These are phyloP conservation scores for Popillia japonica DNA, from an alignment of 1,140 invertebrate species.

Conservation along the genomic window DNA sequence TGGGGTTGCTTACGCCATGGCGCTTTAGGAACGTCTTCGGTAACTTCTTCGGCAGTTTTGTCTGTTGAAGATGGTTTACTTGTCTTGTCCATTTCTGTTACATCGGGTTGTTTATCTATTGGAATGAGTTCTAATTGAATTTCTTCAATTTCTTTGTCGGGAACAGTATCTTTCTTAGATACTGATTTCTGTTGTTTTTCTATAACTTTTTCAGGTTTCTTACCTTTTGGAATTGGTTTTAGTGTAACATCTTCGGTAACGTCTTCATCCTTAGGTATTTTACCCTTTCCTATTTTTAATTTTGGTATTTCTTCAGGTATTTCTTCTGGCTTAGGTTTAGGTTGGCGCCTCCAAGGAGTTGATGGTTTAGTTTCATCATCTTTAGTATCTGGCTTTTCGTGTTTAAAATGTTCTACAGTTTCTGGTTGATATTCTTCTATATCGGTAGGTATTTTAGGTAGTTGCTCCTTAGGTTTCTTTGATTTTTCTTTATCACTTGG, in stretches of 20 bases:
- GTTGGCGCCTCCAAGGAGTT: slow-evolving; percentile 53
- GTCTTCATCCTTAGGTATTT: slow-evolving; percentile 57
- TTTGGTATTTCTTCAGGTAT: slow-evolving; percentile 49
- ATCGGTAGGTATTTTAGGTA: slow-evolving; percentile 41
- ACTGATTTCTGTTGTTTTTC: slow-evolving; percentile 60
- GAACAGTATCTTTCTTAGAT: slow-evolving; percentile 55
- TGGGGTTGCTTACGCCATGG: slow-evolving; percentile 55
- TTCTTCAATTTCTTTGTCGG: slow-evolving; percentile 47
- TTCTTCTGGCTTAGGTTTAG: slow-evolving; percentile 53
- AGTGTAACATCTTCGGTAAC: slow-evolving; percentile 59
- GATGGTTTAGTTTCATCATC: slow-evolving; percentile 47
- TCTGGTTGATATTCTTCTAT: slow-evolving; percentile 53
- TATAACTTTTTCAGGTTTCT: slow-evolving; percentile 57
- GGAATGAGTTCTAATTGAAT: slow-evolving; percentile 50
- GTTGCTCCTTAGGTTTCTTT: slow-evolving; percentile 41
- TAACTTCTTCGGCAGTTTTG: slow-evolving; percentile 51
- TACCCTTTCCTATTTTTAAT: slow-evolving; percentile 57
- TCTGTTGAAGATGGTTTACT: slow-evolving; percentile 41
- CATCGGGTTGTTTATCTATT: slow-evolving; percentile 47
- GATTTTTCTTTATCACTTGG: slow-evolving; percentile 40
- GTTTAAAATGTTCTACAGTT: slow-evolving; percentile 50
- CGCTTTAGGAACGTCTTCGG: slow-evolving; percentile 51
- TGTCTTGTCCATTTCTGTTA: slow-evolving; percentile 51
- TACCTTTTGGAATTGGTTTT: slow-evolving; percentile 60
- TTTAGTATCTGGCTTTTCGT: slow-evolving; percentile 53